Evolutionary conservation across 1,140 invertebrate genomes (phyloP), one percentile per base, ranked within the genome.

Genomic region (Pristionchus pacificus): DNA sequence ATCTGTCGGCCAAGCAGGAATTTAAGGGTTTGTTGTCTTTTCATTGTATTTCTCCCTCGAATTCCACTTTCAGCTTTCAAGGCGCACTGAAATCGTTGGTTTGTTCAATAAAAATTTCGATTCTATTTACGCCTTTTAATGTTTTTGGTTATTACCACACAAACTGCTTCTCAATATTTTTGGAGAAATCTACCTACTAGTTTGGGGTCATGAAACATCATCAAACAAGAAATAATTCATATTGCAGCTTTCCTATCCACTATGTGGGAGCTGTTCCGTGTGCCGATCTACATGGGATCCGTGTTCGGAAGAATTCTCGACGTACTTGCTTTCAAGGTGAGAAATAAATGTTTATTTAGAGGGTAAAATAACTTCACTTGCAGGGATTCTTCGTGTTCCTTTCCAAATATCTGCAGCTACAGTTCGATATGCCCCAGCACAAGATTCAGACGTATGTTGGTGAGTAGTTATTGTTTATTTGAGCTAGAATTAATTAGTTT

Each of bases 241-340:
- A 75, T 74, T 73, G 61, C 59, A 73, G 71, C 76, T 33, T 77
- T 77, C 66, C 65, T 55, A 2, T 28, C 27, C 33, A 70, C 75
- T 1, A 67, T 77, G 24, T 63, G 33, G 24, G 49, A 60, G 29
- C 58, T 76, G 1, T 49, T 77, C 72, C 77, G 77, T 61, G 66
- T 68, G 25, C 67, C 59, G 31, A 74, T 77, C 10, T 77, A 75
- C 49, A 63, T 77, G n/a, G 76, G 76, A 58, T 61, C 70, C 19
- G 62, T 77, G 65, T 65, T 76, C n/a, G 76, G 76, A 31, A 64
- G 76, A 61, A 76, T 77, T 57, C 61, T 77, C 58, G 76, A 77
- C 27, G 76, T 77, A 1, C 59, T 77, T 10, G 76, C 76, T 25
- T 77, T 77, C 71, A 77, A 77, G 60, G 76, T 75, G 66, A 49